A percentile compares a stretch with the other conserved stretches of the same genome.
Conservation (phyloP, 2,888 invertebrate genomes). For the Biston betularia region DNA sequence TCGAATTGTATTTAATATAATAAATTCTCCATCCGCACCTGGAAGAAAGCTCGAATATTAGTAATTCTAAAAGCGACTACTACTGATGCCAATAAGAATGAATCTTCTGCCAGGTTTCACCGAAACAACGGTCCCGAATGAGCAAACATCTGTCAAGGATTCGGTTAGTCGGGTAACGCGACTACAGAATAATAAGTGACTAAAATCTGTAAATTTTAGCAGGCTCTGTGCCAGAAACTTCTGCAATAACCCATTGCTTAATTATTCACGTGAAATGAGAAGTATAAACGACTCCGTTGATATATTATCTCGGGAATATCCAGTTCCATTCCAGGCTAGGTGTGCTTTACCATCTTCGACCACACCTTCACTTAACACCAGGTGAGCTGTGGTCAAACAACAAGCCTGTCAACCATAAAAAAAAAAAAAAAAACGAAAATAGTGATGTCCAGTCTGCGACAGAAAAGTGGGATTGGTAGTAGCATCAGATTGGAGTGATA, state of each 20-base stretch:
- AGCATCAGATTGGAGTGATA: too few relatives aligned
- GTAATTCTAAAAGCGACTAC: slow-evolving; percentile 18
- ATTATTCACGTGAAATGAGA: background rate
- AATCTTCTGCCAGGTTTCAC: slow-evolving; percentile 44
- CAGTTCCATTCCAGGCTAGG: too few relatives aligned
- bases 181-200: slow-evolving; percentile 27
- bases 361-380: too few relatives aligned
- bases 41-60: slow-evolving; percentile 28
- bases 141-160: slow-evolving; percentile 39
- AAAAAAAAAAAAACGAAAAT: too few relatives aligned
- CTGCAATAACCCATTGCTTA: slow-evolving; percentile 1
- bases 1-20: too few relatives aligned
- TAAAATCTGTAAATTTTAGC: slow-evolving; percentile 18
- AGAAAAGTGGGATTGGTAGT: too few relatives aligned
- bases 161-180: slow-evolving; percentile 26
- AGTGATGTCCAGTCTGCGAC: too few relatives aligned
- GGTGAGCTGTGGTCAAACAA: too few relatives aligned
- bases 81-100: slow-evolving; percentile 30
- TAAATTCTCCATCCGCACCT: too few relatives aligned
- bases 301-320: background rate
- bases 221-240: slow-evolving; percentile 17
- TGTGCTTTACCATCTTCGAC: too few relatives aligned
- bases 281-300: background rate
- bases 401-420: too few relatives aligned
- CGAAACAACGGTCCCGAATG: slow-evolving; percentile 42